Conservation (phyloP, 2,888 invertebrate species). For the Barypeithes pellucidus region DNA sequence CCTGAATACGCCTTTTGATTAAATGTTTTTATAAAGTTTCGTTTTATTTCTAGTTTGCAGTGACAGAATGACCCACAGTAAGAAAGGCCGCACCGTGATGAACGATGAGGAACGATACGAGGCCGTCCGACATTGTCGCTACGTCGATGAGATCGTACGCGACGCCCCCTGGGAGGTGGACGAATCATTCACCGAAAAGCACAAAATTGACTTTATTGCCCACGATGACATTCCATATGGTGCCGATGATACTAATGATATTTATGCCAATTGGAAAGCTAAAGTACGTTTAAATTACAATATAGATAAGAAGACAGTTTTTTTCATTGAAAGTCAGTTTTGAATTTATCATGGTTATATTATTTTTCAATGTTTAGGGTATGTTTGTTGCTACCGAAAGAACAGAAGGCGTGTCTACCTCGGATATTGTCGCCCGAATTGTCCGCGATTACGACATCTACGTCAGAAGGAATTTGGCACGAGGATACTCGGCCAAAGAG, state of each 20-base stretch:
- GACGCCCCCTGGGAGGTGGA: constrained; percentile 97
- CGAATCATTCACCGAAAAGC: constrained; percentile 89
- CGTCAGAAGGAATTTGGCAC: constrained; percentile 94
- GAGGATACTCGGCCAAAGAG: constrained; percentile 98
- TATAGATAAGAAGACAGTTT: too few relatives aligned
- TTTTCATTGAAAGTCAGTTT: too few relatives aligned
- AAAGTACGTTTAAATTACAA: constrained; percentile 75
- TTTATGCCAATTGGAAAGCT: constrained; percentile 93
- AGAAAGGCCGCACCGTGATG: constrained; percentile 97
- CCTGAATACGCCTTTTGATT: too few relatives aligned
- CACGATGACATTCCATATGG: constrained; percentile 99
- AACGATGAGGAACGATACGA: constrained; percentile 96
- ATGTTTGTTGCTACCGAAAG: constrained; percentile 99
- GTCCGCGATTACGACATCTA: constrained; percentile 99
- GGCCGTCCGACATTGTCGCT: constrained; percentile 97
- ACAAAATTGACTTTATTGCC: constrained; percentile 99
- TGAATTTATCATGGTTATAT: too few relatives aligned
- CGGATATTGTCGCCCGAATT: constrained; percentile 97
- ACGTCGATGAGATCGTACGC: constrained; percentile 95
- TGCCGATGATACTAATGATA: constrained; percentile 86
- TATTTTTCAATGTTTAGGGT: constrained; percentile 72
- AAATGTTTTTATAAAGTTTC: not conserved
- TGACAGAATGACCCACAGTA: constrained; percentile 90
- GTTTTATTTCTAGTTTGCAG: constrained; percentile 83
- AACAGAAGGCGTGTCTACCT: constrained; percentile 95